A percentile compares a stretch with the other conserved stretches of the same genome.
These are phyloP conservation scores for Enteromius radiatus DNA, from an alignment of 2,797 vertebrate species.

Conservation along the genomic window DNA sequence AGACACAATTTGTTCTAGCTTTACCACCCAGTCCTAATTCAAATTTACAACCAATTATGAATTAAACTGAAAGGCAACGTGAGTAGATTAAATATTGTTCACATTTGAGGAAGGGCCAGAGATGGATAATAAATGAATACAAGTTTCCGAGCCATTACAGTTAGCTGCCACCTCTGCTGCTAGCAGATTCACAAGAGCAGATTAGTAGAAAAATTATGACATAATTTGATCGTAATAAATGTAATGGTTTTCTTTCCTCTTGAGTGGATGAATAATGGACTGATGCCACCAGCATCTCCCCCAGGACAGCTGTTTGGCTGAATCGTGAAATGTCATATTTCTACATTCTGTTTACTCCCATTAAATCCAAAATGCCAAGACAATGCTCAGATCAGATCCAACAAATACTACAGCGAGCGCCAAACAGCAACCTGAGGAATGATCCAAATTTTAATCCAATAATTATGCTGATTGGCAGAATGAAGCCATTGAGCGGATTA, in stretches of 20 bases:
- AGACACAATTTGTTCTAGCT: background rate
- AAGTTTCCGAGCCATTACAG: slow-evolving; percentile 8
- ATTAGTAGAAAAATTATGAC: slow-evolving; percentile 32
- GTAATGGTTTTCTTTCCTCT: slow-evolving; percentile 34
- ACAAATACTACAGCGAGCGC: slow-evolving; percentile 5
- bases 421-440: slow-evolving; percentile 21
- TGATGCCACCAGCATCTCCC: slow-evolving; percentile 36
- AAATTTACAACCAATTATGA: slow-evolving; percentile 8
- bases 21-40: background rate
- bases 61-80: background rate
- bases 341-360: slow-evolving; percentile 43
- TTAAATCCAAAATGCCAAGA: slow-evolving; percentile 46
- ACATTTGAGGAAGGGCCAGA: background rate
- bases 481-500: slow-evolving; percentile 11
- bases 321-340: slow-evolving; percentile 49
- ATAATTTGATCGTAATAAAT: slow-evolving; percentile 41
- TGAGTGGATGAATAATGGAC: slow-evolving; percentile 37
- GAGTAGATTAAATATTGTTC: slow-evolving; percentile 4
- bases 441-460: slow-evolving; percentile 34
- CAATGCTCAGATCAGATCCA: slow-evolving; percentile 37
- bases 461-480: slow-evolving; percentile 28
- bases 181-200: slow-evolving; percentile 15
- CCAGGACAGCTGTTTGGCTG: slow-evolving; percentile 48
- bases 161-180: background rate
- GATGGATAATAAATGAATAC: slow-evolving; percentile 2